Percentiles rank a stretch among this genome's conserved stretches.
Conservation (phyloP, 2,888 invertebrate genomes). For the Steinernema scapterisci region DNA sequence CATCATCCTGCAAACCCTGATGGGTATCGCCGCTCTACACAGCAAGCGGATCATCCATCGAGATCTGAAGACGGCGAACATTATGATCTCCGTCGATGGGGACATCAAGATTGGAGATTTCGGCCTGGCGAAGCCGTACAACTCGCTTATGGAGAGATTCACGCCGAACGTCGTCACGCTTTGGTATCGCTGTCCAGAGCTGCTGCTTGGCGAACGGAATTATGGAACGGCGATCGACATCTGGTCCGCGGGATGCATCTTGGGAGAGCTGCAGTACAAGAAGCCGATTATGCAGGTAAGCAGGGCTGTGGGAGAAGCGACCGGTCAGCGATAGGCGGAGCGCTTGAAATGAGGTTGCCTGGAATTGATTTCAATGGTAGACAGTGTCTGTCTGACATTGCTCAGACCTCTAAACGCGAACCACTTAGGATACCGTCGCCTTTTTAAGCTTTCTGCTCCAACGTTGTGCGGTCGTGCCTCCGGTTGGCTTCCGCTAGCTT, state of each 20-base stretch:
- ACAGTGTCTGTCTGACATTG: too few species aligned
- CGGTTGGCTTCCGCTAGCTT: too few species aligned
- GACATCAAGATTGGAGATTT: constrained; percentile 94
- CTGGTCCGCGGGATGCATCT: constrained; percentile 87
- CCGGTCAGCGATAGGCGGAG: too few species aligned
- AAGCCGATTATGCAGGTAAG: constrained; percentile 74
- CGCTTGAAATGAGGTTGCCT: too few species aligned
- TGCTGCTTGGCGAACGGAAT: constrained; percentile 74
- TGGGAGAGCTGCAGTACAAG: constrained; percentile 99
- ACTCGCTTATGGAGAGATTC: constrained; percentile 36
- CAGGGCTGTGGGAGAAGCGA: constrained; percentile 71
- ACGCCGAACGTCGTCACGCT: constrained; percentile 97
- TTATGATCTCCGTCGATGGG: constrained; percentile 91
- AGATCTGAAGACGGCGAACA: constrained; percentile 99
- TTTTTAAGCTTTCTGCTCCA: too few species aligned
- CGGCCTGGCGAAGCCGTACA: constrained; percentile 87
- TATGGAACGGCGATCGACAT: constrained; percentile 96
- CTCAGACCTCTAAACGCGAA: too few species aligned
- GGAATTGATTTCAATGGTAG: too few species aligned
- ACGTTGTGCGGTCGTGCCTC: too few species aligned
- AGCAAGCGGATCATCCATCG: constrained; percentile 86
- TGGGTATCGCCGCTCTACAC: constrained; percentile 88
- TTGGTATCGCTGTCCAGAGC: constrained; percentile 79
- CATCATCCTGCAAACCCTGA: constrained; percentile 89
- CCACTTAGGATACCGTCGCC: too few species aligned